These are phyloP conservation scores for Bombus waltoni DNA, from an alignment of 1,140 invertebrate genomes.

Conservation along the genomic window DNA sequence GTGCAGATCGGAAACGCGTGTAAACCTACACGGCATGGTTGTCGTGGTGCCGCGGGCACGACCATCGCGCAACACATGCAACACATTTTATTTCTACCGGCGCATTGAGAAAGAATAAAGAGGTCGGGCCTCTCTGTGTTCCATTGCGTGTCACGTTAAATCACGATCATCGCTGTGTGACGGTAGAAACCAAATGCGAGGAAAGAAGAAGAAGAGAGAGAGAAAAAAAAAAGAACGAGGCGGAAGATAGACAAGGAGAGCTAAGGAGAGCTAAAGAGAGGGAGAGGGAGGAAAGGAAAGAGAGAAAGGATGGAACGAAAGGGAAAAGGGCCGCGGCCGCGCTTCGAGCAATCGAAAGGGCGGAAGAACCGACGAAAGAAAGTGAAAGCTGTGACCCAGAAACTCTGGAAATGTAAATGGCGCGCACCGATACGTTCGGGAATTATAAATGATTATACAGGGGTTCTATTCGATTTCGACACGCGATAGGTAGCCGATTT, in stretches of 20 bases:
- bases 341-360: slow-evolving; percentile 48
- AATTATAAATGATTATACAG: slow-evolving; percentile 55
- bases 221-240: neutral
- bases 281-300: neutral
- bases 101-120: slow-evolving; percentile 41
- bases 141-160: slow-evolving; percentile 51
- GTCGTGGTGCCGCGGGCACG: neutral
- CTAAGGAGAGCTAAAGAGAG: neutral
- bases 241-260: neutral
- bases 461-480: slow-evolving; percentile 30
- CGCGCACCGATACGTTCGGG: slow-evolving; percentile 47
- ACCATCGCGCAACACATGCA: slow-evolving; percentile 23
- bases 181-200: neutral
- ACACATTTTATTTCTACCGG: slow-evolving; percentile 54
- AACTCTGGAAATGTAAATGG: slow-evolving; percentile 69
- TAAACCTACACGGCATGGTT: slow-evolving; percentile 5
- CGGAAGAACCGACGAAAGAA: slow-evolving; percentile 70
- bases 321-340: slow-evolving; percentile 59
- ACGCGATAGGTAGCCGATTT: slow-evolving; percentile 35
- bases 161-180: slow-evolving; percentile 59
- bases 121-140: slow-evolving; percentile 11
- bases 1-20: slow-evolving; percentile 51
- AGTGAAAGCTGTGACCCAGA: slow-evolving; percentile 76
- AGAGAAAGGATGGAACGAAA: slow-evolving; percentile 55
- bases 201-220: too few species aligned